Evolutionary conservation across 2,797 vertebrate species (phyloP).

Genomic region (Antrozous pallidus): DNA sequence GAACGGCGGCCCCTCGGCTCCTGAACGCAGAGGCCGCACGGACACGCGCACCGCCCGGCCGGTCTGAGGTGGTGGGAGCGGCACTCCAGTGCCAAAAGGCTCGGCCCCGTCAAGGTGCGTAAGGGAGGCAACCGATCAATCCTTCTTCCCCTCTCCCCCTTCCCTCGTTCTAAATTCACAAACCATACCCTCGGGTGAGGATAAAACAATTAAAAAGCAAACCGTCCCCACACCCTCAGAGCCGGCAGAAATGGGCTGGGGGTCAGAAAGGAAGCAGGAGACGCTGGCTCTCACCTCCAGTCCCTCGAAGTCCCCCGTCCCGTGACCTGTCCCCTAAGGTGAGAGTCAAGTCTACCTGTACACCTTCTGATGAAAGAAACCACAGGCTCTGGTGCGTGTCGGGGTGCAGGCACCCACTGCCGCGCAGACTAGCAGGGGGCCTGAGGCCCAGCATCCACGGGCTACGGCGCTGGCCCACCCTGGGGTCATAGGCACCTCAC

Average conservation of each 20-base stretch:
- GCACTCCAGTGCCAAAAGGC: background rate
- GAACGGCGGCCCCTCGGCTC: fast-evolving
- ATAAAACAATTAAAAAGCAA: background rate
- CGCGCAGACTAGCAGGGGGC: background rate
- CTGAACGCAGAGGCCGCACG: fast-evolving
- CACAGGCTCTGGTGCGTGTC: background rate
- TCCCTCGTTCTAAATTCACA: background rate
- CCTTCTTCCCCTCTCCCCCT: background rate
- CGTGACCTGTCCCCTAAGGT: fast-evolving
- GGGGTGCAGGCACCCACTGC: background rate
- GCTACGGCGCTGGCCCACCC: background rate
- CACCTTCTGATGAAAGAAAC: background rate
- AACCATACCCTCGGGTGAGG: background rate
- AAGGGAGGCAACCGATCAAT: background rate
- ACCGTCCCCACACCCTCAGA: background rate
- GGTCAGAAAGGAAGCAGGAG: background rate
- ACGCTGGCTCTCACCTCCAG: background rate
- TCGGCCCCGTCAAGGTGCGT: background rate
- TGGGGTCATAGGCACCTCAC: background rate
- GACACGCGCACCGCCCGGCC: background rate
- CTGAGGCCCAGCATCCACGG: background rate
- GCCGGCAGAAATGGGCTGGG: background rate
- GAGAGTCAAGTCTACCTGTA: fast-evolving
- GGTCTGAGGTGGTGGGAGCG: too few relatives aligned
- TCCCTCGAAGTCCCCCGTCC: fast-evolving